A percentile compares a stretch with the other conserved stretches of the same genome.
Conservation (phyloP, 1,140 invertebrate species). For the Polypedilum pembai region DNA sequence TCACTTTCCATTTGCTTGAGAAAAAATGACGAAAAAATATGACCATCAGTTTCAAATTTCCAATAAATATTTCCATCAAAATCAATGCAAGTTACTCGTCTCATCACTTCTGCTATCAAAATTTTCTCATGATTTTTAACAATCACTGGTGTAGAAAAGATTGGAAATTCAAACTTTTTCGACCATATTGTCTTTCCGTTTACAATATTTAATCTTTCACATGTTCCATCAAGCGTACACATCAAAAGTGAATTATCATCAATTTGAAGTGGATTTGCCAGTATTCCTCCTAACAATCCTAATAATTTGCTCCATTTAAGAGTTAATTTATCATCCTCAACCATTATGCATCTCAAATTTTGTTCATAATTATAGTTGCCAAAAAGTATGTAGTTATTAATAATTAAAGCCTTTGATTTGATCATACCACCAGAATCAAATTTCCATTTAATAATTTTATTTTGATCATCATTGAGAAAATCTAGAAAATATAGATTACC, state of each 20-base stretch:
- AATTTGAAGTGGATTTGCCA: constrained; percentile 35
- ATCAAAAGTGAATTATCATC: constrained; percentile 34
- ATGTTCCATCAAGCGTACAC: constrained; percentile 38
- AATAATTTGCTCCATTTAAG: constrained; percentile 36
- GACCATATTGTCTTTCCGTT: constrained; percentile 36
- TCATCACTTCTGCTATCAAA: constrained; percentile 37
- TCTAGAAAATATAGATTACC: constrained; percentile 46
- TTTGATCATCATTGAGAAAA: constrained; percentile 38
- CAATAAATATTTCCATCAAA: constrained; percentile 20
- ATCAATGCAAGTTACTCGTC: constrained; percentile 33
- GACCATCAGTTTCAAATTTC: background rate
- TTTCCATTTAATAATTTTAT: constrained; percentile 41
- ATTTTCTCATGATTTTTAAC: constrained; percentile 32
- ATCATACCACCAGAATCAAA: constrained; percentile 46
- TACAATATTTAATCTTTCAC: constrained; percentile 33
- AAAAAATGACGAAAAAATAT: constrained; percentile 28
- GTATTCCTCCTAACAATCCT: constrained; percentile 36
- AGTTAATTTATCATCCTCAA: constrained; percentile 29
- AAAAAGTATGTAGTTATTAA: constrained; percentile 33
- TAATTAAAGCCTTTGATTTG: constrained; percentile 44
- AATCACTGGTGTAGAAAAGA: constrained; percentile 36
- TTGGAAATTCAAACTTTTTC: constrained; percentile 35
- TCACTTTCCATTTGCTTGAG: background rate
- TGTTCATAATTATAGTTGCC: constrained; percentile 39
- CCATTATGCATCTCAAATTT: constrained; percentile 38